phyloP scores from a whole-genome alignment of 2,797 vertebrate genomes.

The Sciaenops ocellatus region DNA sequence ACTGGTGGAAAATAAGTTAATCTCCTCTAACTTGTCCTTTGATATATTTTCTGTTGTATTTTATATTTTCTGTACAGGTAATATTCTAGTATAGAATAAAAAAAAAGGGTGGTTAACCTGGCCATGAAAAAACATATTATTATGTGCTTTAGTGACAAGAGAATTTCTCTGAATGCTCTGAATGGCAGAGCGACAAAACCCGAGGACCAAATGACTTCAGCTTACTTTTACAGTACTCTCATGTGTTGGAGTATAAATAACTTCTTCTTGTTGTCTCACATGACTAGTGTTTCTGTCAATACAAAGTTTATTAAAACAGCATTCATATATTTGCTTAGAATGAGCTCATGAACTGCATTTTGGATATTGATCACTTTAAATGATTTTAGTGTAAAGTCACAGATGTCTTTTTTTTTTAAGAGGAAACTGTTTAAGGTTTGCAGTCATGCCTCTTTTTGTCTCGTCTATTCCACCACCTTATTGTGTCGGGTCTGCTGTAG shows the following conservation, averaged over 20 bases:
- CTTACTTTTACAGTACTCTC: background rate
- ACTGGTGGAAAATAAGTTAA: too few species aligned
- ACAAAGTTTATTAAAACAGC: background rate
- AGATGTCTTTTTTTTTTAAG: background rate
- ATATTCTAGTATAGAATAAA: background rate
- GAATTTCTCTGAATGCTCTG: background rate
- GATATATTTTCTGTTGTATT: background rate
- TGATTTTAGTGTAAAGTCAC: background rate
- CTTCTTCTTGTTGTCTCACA: background rate
- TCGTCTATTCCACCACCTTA: background rate
- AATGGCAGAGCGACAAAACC: background rate
- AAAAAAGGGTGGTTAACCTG: background rate
- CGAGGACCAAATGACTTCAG: background rate
- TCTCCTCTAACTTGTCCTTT: too few species aligned
- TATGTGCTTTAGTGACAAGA: background rate
- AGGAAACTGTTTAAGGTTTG: background rate
- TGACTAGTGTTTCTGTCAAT: background rate
- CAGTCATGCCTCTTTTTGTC: background rate
- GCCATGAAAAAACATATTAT: background rate
- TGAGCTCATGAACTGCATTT: fast-evolving
- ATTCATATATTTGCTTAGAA: background rate
- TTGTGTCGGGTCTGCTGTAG: background rate
- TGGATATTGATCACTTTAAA: background rate
- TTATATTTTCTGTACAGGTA: background rate
- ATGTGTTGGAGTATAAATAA: too few species aligned